These are phyloP conservation scores for Drosophila sp. DNA, from an alignment of 1,140 invertebrate genomes.

Conservation along the genomic window DNA sequence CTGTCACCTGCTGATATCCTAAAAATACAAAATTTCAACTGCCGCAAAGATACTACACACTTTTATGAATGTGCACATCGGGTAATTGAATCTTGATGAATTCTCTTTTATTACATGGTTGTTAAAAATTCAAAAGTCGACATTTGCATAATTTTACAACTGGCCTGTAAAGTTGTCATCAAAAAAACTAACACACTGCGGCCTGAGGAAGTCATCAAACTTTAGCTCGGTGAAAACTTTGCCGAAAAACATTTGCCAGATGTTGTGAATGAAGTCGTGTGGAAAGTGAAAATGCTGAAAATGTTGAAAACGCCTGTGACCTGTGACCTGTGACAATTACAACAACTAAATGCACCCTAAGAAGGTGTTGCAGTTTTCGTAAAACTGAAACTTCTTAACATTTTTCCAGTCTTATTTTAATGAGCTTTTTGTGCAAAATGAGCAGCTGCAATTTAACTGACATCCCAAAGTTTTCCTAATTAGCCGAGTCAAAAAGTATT, in stretches of 20 bases:
- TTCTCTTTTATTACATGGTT: conserved; percentile 62
- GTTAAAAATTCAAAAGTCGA: conserved; percentile 67
- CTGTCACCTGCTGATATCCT: conserved; percentile 22
- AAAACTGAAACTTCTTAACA: conserved; percentile 50
- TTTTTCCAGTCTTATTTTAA: conserved; percentile 63
- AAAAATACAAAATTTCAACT: conserved; percentile 12
- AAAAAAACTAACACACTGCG: conserved; percentile 34
- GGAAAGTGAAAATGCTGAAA: conserved; percentile 42
- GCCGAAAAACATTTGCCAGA: conserved; percentile 48
- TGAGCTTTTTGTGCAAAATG: conserved; percentile 66
- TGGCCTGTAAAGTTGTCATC: conserved; percentile 62
- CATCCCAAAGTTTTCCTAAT: conserved; percentile 68
- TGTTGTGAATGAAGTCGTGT: conserved; percentile 64
- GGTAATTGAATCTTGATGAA: conserved; percentile 78
- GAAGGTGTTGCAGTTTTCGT: conserved; percentile 65
- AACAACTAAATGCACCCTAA: conserved; percentile 47
- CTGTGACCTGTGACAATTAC: conserved; percentile 33
- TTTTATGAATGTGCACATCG: conserved; percentile 38
- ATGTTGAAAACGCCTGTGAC: neutral
- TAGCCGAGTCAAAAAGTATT: conserved; percentile 32
- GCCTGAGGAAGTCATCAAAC: conserved; percentile 56
- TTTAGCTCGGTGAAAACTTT: conserved; percentile 25
- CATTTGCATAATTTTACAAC: conserved; percentile 74
- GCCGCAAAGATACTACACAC: conserved; percentile 42
- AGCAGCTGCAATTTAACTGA: conserved; percentile 32